A percentile compares a stretch with the other conserved stretches of the same genome.
Evolutionary conservation across 1,140 invertebrate genomes (phyloP).

Genomic region (Euwallacea similis): DNA sequence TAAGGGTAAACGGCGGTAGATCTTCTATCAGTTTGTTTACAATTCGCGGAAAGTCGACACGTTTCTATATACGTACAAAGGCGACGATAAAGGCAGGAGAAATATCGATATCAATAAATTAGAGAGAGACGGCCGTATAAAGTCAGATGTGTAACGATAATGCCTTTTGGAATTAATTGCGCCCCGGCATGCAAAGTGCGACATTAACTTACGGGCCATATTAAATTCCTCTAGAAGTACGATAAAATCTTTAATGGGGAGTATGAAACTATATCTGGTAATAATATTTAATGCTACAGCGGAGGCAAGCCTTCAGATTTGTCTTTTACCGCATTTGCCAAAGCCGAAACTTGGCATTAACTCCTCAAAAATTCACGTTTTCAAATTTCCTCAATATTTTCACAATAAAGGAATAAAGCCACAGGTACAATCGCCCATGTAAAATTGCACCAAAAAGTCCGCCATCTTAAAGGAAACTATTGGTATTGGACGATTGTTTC

Average conservation of each 20-base stretch:
- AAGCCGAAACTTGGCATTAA: no score
- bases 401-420: no score
- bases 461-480: no score
- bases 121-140: conserved; percentile 27
- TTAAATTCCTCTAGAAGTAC: conserved; percentile 31
- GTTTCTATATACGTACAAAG: conserved; percentile 28
- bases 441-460: no score
- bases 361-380: no score
- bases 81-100: conserved; percentile 29
- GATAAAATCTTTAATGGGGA: conserved; percentile 35
- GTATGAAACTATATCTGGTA: conserved; percentile 33
- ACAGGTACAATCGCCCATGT: no score
- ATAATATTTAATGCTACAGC: conserved; percentile 13
- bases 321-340: no score
- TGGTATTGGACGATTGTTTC: no score
- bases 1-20: conserved; percentile 27
- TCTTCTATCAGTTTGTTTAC: conserved; percentile 36
- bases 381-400: no score
- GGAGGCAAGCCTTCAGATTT: background rate
- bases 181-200: conserved; percentile 32
- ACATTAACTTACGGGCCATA: conserved; percentile 33
- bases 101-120: conserved; percentile 37
- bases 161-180: conserved; percentile 35
- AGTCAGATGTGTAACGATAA: conserved; percentile 40
- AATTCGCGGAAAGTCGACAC: conserved; percentile 23